Evolutionary conservation across 2,113 vertebrate genomes (phyloP), one percentile per base, ranked within the genome.

Genomic region (Mesitornis unicolor): DNA sequence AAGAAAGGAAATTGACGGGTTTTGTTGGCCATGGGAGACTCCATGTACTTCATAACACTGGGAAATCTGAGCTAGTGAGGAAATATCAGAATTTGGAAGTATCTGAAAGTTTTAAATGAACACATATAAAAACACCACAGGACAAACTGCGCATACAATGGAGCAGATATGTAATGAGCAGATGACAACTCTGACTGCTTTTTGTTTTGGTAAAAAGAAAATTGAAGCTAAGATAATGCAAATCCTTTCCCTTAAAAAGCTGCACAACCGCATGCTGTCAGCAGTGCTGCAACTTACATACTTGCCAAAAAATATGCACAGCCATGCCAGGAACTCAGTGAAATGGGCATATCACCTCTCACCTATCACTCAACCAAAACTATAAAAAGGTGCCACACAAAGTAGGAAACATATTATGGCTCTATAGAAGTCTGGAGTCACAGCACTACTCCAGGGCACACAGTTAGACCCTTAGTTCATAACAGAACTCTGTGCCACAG

Each of bases 41-140:
- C 51, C 67, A 57, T 36, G 50, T 78, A 78, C 76, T 95, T 69
- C 59, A 86, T 92, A 87, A 93, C 43, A 90, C 48, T 60, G 36
- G 60, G 94, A 96, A 97, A 97, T 28, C 79, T 94, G 95, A 97
- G 91, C 84, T 93, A 74, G 92, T 92, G 94, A 94, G 94, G 95
- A 96, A 97, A 96, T 95, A 81, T 89, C 77, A 93, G 85, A 78
- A 83, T 91, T 53, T 95, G 54, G 56, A 94, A 88, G 73, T 75
- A 86, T 93, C 86, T 84, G 93, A 84, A 95, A 94, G 92, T 96
- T 92, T 92, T 93, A 96, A 96, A 96, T 71, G 88, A 96, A 65
- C 86, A 84, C 74, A 59, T 90, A 92, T 48, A 36, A 89, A 96
- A 96, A 80, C 90, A 95, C 93, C 20, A 0, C 73, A 90, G 73